A percentile compares a stretch with the other conserved stretches of the same genome.
phyloP scores from a whole-genome alignment of 2,797 vertebrate genomes.

The Sus cebifrons region DNA sequence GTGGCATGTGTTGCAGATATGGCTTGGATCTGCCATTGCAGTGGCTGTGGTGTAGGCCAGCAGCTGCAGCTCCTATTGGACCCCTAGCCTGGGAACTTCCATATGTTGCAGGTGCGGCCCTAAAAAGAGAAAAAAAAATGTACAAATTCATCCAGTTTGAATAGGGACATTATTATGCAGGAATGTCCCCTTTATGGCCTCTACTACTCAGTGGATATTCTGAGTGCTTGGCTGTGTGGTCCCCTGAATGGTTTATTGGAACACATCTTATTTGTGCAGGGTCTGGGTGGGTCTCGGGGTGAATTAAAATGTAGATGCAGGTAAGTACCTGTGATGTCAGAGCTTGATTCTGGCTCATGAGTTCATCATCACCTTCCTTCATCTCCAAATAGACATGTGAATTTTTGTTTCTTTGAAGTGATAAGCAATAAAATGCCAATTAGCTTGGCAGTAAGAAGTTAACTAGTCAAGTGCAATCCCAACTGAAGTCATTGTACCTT shows the following conservation, averaged over 20 bases:
- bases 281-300: background rate
- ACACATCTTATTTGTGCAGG: background rate
- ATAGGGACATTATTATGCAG: background rate
- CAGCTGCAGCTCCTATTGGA: too few relatives aligned
- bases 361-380: conserved; percentile 6
- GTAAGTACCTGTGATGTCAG: background rate
- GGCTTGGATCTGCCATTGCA: too few relatives aligned
- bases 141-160: background rate
- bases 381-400: background rate
- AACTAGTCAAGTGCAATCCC: conserved; percentile 34
- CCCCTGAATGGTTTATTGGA: background rate
- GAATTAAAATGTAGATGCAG: background rate
- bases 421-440: conserved; percentile 45
- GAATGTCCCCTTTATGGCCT: background rate
- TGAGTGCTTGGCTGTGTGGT: background rate
- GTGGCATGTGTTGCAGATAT: too few relatives aligned
- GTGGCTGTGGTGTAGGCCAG: too few relatives aligned
- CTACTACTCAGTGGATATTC: background rate
- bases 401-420: conserved; percentile 32
- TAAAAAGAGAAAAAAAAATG: too few relatives aligned
- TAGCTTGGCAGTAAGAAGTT: conserved; percentile 56
- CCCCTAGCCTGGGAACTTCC: too few relatives aligned
- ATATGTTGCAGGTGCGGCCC: too few relatives aligned
- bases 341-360: conserved; percentile 31
- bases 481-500: conserved; percentile 59